Base-by-base conservation (phyloP, 2,888 invertebrate species). In the Heteromyza rotundicornis region DNA sequence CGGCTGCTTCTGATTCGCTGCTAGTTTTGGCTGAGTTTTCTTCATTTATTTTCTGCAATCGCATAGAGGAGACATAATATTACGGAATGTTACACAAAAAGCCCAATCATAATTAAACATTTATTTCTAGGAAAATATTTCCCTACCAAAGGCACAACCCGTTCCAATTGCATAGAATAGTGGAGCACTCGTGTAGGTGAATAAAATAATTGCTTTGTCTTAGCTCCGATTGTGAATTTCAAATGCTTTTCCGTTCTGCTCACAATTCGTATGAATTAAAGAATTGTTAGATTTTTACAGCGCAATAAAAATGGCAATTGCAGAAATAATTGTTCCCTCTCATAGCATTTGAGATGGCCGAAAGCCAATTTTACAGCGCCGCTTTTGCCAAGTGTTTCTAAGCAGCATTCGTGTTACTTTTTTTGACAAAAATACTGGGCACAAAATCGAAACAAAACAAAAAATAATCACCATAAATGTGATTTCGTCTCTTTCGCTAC, bases 1-100 rank as follows among this genome's bases (percentile, higher is more conserved):
- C 86, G 72, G 86, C 79, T 75, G 86, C 84, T 74, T 86, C 86
- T 78, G 82, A 85, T 85, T 73, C 86, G 81, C 77, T 79, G 75
- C 77, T 82, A 65, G 82, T 80, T 76, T 82, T 88, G 78, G 85
- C 77, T 71, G 78, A 70, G 75, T 72, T 73, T 71, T 82, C 82
- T 72, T 82, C 82, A 71, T 76, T 80, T 71, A 82, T 83, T 85
- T 88, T 88, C 88, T 88, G 84, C 14, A 84, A 20, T 8, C 7
- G 16, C 16, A 40, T n/a, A 47, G 20, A 20, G 2, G 40, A 47
- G 19, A 47, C 17, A 47, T 19, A 40, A 47, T 47, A 47, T 8
- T 47, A 2, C 20, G 40, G 40, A n/a, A 10, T 40, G 2, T 40
- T n/a, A n/a, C 8, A 40, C 40, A 50, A 50, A 44, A 10, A 44